A percentile compares a stretch with the other conserved stretches of the same genome.
phyloP scores from a whole-genome alignment of 2,113 vertebrate genomes.

The Barnardius zonarius region DNA sequence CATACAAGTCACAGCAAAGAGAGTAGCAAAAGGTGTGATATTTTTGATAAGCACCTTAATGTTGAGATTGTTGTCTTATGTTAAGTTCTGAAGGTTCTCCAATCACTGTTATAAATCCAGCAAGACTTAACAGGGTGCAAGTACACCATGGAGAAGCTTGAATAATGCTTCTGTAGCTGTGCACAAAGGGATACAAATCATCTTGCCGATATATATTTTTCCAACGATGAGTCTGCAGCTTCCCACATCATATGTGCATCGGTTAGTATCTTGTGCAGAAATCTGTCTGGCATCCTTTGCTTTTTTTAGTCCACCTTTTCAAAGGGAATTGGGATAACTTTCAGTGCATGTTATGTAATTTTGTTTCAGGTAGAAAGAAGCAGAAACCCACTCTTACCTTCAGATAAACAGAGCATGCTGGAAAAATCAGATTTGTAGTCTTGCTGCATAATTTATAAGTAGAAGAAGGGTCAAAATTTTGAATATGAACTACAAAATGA shows the following conservation, averaged over 20 bases:
- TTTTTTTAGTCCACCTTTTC: background rate
- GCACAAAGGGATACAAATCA: background rate
- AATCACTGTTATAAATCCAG: background rate
- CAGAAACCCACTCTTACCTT: background rate
- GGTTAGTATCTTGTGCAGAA: background rate
- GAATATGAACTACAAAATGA: background rate
- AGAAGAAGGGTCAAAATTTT: background rate
- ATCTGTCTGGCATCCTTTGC: background rate
- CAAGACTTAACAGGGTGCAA: background rate
- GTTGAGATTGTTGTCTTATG: background rate
- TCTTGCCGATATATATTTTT: background rate
- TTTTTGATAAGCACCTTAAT: background rate
- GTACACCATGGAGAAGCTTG: background rate
- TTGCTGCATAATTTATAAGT: background rate
- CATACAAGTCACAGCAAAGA: background rate
- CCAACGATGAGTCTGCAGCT: background rate
- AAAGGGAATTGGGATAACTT: background rate
- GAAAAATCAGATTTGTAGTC: background rate
- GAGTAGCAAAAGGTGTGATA: background rate
- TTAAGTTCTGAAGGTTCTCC: background rate
- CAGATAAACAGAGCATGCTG: background rate
- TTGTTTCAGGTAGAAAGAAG: background rate
- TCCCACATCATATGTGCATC: background rate
- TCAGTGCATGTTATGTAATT: background rate
- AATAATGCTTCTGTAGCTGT: background rate